phyloP scores from a whole-genome alignment of 2,888 invertebrate genomes.

The Chaetoderma sp. region DNA sequence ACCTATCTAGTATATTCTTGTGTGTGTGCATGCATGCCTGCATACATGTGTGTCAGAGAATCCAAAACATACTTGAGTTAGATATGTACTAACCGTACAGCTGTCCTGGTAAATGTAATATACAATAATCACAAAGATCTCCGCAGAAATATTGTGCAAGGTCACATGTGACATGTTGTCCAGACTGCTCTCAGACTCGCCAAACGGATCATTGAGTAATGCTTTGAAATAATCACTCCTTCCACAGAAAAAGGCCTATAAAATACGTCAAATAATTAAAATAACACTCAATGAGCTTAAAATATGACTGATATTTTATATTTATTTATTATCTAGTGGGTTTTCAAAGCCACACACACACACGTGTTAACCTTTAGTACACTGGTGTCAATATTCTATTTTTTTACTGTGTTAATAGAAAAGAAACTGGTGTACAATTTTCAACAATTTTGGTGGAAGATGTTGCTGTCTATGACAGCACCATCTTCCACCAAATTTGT shows the following conservation, averaged over 20 bases:
- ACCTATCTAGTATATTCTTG: background rate
- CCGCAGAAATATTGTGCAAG: conserved; percentile 64
- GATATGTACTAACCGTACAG: conserved; percentile 57
- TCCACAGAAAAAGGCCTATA: conserved; percentile 70
- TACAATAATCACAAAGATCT: conserved; percentile 69
- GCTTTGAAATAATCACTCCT: conserved; percentile 72
- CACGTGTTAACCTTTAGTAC: too few species aligned
- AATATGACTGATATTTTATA: too few species aligned
- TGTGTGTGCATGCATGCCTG: background rate
- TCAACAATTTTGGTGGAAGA: too few species aligned
- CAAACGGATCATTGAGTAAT: conserved; percentile 65
- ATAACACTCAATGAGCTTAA: too few species aligned
- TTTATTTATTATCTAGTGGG: too few species aligned
- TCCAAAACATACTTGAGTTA: background rate
- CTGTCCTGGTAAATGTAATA: conserved; percentile 71
- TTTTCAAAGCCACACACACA: background rate
- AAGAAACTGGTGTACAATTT: too few species aligned
- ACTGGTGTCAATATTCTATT: too few species aligned
- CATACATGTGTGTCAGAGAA: background rate
- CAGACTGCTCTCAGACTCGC: conserved; percentile 60
- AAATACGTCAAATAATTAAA: too few species aligned
- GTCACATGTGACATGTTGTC: conserved; percentile 60
- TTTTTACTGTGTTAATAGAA: too few species aligned
- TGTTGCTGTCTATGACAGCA: too few species aligned
- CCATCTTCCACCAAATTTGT: too few species aligned